A percentile compares a stretch with the other conserved stretches of the same genome.
These are phyloP conservation scores for Sebastes aleutianus DNA, from an alignment of 2,797 vertebrate genomes.

Conservation along the genomic window DNA sequence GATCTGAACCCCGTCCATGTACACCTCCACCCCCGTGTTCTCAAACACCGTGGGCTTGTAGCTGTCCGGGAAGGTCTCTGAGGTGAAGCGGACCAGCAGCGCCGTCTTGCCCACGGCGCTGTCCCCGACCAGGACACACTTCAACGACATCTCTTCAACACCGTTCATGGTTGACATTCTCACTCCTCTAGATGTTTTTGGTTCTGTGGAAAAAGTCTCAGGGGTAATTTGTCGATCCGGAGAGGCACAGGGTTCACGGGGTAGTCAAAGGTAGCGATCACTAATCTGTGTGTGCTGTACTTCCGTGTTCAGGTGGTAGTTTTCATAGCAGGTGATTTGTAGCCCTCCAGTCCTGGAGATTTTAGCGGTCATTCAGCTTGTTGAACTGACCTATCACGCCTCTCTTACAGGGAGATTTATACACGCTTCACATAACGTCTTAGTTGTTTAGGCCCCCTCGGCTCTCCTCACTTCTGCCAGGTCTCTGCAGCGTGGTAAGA, in stretches of 20 bases:
- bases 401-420: not conserved
- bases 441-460: not conserved
- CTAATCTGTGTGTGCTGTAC: not conserved
- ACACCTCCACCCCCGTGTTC: constrained; percentile 95
- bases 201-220: not conserved
- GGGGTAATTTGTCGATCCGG: not conserved
- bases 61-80: constrained; percentile 92
- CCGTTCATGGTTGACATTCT: constrained; percentile 58
- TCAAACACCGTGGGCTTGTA: constrained; percentile 97
- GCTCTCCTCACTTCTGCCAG: constrained; percentile 5
- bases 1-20: constrained; percentile 95
- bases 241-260: not conserved
- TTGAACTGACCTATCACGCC: not conserved
- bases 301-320: not conserved
- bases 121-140: constrained; percentile 96
- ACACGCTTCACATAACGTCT: not conserved
- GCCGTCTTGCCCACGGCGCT: constrained; percentile 94
- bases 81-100: constrained; percentile 94
- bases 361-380: not conserved
- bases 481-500: not conserved
- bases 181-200: not conserved
- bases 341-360: not conserved
- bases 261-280: not conserved
- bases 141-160: constrained; percentile 85
- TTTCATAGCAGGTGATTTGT: constrained; percentile 4